Evolutionary conservation across 2,797 vertebrate species (phyloP).

Genomic region (Anas bernieri): DNA sequence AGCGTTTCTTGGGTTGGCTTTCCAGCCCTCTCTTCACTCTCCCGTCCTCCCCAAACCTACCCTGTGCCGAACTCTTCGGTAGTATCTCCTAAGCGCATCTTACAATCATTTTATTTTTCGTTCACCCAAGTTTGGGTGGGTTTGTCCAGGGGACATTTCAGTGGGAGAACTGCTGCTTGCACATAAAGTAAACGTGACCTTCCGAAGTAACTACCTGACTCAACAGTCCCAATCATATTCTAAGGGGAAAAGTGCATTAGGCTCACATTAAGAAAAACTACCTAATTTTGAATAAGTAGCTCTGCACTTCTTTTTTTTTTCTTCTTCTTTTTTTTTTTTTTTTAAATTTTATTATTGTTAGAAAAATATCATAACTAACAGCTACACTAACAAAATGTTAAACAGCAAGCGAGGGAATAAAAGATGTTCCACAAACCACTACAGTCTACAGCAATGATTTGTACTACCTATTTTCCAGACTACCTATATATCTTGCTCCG

Average conservation of each 20-base stretch:
- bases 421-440: conserved; percentile 70
- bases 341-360: background rate
- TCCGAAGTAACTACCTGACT: conserved; percentile 76
- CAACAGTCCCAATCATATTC: conserved; percentile 25
- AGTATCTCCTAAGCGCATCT: background rate
- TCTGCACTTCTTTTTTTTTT: conserved; percentile 57
- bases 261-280: conserved; percentile 76
- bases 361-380: conserved; percentile 43
- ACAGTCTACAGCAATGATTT: conserved; percentile 63
- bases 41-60: background rate
- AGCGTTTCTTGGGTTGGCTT: conserved; percentile 19
- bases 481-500: conserved; percentile 80
- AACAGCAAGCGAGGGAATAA: background rate
- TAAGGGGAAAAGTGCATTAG: conserved; percentile 71
- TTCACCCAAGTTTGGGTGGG: conserved; percentile 2
- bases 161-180: conserved; percentile 61
- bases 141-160: conserved; percentile 37
- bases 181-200: conserved; percentile 48
- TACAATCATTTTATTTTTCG: conserved; percentile 2
- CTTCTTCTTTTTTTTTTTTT: background rate
- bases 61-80: conserved; percentile 5
- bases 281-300: conserved; percentile 74
- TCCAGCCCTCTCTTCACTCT: conserved; percentile 22
- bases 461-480: conserved; percentile 82
- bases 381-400: conserved; percentile 37